Conservation (phyloP, 2,113 vertebrate genomes). For the Stomatorhinus ivindoensis region DNA sequence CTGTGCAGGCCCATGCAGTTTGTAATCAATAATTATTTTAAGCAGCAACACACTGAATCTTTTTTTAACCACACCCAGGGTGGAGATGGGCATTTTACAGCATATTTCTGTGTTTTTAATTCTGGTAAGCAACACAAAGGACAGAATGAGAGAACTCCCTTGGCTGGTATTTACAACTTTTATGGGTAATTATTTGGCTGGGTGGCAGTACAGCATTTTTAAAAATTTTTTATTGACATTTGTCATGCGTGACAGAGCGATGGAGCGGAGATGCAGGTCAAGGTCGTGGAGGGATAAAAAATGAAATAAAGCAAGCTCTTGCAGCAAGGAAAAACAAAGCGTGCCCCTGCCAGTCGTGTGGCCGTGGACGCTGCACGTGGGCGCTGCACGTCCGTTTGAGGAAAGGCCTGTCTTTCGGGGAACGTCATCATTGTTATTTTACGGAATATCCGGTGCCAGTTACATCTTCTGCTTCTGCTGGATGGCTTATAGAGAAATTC, state of each 20-base stretch:
- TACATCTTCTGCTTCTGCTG: background rate
- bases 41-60: slow-evolving; percentile 48
- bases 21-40: slow-evolving; percentile 65
- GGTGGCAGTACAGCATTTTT: slow-evolving; percentile 29
- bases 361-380: background rate
- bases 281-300: slow-evolving; percentile 55
- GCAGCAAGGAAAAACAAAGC: background rate
- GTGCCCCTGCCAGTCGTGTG: background rate
- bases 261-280: slow-evolving; percentile 54
- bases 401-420: background rate
- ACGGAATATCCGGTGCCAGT: background rate
- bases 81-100: slow-evolving; percentile 38
- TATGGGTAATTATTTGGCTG: slow-evolving; percentile 31
- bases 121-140: background rate
- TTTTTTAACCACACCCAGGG: slow-evolving; percentile 48
- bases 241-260: slow-evolving; percentile 39
- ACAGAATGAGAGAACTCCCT: background rate
- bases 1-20: slow-evolving; percentile 54
- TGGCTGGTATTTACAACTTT: slow-evolving; percentile 23
- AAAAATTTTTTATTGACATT: slow-evolving; percentile 37
- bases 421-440: background rate
- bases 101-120: slow-evolving; percentile 12
- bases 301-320: slow-evolving; percentile 6
- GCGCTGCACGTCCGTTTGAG: background rate
- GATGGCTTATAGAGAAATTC: background rate